Conservation (phyloP, 1,140 invertebrate genomes). For the Drosophila rhopaloa region DNA sequence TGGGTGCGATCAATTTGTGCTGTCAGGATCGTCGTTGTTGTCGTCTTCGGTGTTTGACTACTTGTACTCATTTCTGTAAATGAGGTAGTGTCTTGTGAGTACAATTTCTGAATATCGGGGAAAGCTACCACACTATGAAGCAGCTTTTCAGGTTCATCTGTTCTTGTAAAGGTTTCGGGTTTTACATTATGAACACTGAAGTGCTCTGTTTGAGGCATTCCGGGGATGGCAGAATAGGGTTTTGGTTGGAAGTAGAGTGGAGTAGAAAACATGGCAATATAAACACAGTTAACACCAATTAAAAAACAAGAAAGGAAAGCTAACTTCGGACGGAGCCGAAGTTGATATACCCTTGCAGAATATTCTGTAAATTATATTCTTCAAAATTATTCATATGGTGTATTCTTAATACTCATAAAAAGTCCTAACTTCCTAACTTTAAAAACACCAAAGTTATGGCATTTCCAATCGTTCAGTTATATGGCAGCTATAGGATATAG, state of each 20-base stretch:
- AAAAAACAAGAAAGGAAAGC: no score
- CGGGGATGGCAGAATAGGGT: slow-evolving; percentile 43
- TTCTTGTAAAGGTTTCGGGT: slow-evolving; percentile 75
- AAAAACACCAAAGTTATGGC: no score
- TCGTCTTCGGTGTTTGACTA: slow-evolving; percentile 76
- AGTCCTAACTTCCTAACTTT: no score
- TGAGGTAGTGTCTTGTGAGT: slow-evolving; percentile 84
- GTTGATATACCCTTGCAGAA: no score
- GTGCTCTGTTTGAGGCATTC: slow-evolving; percentile 83
- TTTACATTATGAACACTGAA: slow-evolving; percentile 84
- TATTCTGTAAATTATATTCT: no score
- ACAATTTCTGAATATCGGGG: slow-evolving; percentile 44
- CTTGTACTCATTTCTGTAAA: slow-evolving; percentile 84
- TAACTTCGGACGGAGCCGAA: no score
- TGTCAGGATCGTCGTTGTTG: slow-evolving; percentile 56
- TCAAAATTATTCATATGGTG: no score
- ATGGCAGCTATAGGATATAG: no score
- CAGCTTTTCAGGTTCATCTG: slow-evolving; percentile 83
- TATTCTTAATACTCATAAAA: no score
- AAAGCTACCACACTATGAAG: slow-evolving; percentile 75
- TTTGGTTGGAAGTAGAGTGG: slow-evolving; percentile 57
- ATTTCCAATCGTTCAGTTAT: no score
- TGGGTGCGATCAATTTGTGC: slow-evolving; percentile 64
- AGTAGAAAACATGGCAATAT: slow-evolving; percentile 75
- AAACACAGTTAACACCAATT: slow-evolving; percentile 79